phyloP scores from a whole-genome alignment of 2,113 vertebrate genomes.

The Sporophila hypoxantha region DNA sequence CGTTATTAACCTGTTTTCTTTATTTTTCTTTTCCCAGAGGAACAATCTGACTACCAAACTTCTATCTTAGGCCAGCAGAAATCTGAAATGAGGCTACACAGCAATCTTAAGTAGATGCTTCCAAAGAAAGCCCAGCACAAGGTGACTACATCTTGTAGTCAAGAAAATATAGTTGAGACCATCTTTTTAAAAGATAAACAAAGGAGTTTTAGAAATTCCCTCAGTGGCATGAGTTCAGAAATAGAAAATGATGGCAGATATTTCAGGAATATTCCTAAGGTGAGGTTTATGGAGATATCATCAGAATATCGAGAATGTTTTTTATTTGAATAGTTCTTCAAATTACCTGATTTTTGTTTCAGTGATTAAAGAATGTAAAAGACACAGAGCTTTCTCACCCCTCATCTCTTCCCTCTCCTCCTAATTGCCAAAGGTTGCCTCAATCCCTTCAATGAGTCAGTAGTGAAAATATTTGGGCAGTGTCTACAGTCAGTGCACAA shows the following conservation, averaged over 20 bases:
- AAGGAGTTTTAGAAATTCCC: neutral
- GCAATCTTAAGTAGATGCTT: neutral
- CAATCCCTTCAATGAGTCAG: neutral
- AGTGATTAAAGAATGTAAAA: neutral
- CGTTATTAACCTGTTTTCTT: neutral
- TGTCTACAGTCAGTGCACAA: neutral
- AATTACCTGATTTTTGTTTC: neutral
- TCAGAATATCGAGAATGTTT: neutral
- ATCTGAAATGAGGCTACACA: neutral
- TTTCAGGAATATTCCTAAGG: neutral
- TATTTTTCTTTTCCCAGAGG: neutral
- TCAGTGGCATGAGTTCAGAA: neutral
- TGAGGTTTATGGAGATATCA: neutral
- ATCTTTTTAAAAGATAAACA: neutral
- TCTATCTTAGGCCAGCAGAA: neutral
- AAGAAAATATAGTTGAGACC: neutral
- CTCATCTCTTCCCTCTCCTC: neutral
- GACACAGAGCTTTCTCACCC: neutral
- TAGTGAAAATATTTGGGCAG: neutral
- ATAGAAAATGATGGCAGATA: neutral
- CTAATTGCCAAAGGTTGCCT: neutral
- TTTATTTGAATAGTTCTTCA: neutral
- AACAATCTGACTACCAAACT: neutral
- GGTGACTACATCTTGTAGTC: neutral
- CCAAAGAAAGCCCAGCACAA: neutral